A percentile compares a stretch with the other conserved stretches of the same genome.
phyloP scores from a whole-genome alignment of 2,113 vertebrate species.

The Leptosomus discolor region DNA sequence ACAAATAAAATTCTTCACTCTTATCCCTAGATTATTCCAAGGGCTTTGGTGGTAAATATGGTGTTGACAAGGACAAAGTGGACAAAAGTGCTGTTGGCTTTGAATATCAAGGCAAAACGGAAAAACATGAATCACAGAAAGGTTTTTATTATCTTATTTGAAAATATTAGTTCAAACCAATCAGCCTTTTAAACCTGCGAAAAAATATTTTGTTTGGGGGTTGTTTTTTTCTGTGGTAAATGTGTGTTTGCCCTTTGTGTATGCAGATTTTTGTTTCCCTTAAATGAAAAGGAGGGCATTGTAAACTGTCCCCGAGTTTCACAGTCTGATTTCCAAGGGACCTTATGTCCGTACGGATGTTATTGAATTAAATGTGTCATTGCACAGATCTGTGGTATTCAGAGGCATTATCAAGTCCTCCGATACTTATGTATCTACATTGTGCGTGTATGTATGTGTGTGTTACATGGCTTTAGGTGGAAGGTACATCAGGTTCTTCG shows the following conservation, averaged over 20 bases:
- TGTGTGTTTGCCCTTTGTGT: background rate
- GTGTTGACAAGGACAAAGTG: constrained; percentile 87
- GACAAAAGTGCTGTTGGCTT: constrained; percentile 89
- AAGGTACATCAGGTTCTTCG: background rate
- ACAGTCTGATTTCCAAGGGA: background rate
- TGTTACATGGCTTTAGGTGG: background rate
- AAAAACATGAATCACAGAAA: constrained; percentile 96
- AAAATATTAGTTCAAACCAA: background rate
- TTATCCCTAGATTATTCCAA: constrained; percentile 76
- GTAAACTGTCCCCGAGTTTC: background rate
- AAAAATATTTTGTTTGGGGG: background rate
- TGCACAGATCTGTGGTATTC: background rate
- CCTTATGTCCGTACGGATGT: background rate
- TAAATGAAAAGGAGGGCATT: background rate
- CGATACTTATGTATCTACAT: background rate
- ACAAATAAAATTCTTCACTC: background rate
- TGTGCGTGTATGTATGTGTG: background rate
- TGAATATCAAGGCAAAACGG: constrained; percentile 92
- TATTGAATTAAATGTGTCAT: background rate
- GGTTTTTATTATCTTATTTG: constrained; percentile 73
- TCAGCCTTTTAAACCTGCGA: background rate
- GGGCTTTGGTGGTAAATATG: constrained; percentile 82
- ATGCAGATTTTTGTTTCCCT: background rate
- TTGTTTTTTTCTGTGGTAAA: background rate
- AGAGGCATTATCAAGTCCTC: background rate